Conservation (phyloP, 2,888 invertebrate species). For the Apotomis betuletana region DNA sequence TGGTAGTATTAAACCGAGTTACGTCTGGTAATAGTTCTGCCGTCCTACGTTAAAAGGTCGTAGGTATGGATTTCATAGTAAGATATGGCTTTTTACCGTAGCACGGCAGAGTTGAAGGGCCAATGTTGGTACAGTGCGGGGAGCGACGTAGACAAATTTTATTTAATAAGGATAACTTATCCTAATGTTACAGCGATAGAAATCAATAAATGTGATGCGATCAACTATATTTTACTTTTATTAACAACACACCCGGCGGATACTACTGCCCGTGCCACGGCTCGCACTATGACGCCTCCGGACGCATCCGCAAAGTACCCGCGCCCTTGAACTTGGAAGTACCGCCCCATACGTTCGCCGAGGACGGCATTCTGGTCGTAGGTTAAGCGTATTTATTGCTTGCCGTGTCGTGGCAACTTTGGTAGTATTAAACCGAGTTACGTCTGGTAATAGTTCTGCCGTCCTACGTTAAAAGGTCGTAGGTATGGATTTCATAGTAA, state of each 20-base stretch:
- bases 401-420: constrained; percentile 4
- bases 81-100: too few relatives aligned
- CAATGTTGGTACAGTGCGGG: constrained; percentile 4
- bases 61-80: too few relatives aligned
- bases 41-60: too few relatives aligned
- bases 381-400: constrained; percentile 83
- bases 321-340: constrained; percentile 98
- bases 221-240: constrained; percentile 50
- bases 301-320: constrained; percentile 98
- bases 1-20: not conserved
- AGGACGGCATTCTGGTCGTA: constrained; percentile 88
- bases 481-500: too few relatives aligned
- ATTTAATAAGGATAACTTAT: constrained; percentile 65
- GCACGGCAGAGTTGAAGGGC: not conserved
- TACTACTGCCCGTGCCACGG: constrained; percentile 99
- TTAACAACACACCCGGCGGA: constrained; percentile 85
- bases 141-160: constrained; percentile 59
- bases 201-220: constrained; percentile 69
- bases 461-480: too few relatives aligned
- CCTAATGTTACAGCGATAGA: constrained; percentile 62
- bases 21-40: too few relatives aligned
- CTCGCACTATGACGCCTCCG: constrained; percentile 99
- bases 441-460: too few relatives aligned
- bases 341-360: constrained; percentile 90
- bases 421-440: not conserved